phyloP scores from a whole-genome alignment of 2,113 vertebrate species.

The Larimichthys polyactis region DNA sequence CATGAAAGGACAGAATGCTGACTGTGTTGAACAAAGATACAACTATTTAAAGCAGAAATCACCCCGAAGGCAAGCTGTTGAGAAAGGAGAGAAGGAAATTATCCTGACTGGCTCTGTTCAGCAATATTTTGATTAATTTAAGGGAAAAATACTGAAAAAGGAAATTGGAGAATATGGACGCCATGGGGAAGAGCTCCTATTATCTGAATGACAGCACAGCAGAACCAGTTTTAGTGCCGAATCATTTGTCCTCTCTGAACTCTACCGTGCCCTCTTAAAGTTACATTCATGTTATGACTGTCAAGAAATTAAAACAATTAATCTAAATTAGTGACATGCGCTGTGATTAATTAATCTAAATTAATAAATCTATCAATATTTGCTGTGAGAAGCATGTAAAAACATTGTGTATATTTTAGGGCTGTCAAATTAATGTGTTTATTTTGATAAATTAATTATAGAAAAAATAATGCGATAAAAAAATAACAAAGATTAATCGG shows the following conservation, averaged over 20 bases:
- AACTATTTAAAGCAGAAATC: conserved; percentile 58
- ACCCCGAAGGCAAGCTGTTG: conserved; percentile 38
- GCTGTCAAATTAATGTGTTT: too few relatives aligned
- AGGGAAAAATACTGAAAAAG: conserved; percentile 32
- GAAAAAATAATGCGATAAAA: too few relatives aligned
- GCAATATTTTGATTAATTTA: conserved; percentile 58
- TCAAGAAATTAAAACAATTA: too few relatives aligned
- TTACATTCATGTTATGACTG: background rate
- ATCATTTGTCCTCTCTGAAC: background rate
- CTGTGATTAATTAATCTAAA: too few relatives aligned
- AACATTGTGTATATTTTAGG: too few relatives aligned
- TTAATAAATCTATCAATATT: too few relatives aligned
- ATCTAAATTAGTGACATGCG: too few relatives aligned
- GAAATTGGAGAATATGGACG: conserved; percentile 15
- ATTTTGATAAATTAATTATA: too few relatives aligned
- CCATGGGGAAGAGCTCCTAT: conserved; percentile 11
- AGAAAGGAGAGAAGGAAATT: conserved; percentile 42
- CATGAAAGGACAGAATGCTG: conserved; percentile 59
- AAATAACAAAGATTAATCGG: too few relatives aligned
- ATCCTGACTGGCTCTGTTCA: conserved; percentile 40
- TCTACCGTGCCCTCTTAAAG: background rate
- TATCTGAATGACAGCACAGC: conserved; percentile 39
- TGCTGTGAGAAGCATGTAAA: too few relatives aligned
- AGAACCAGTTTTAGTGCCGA: conserved; percentile 8
- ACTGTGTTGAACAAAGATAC: conserved; percentile 65